Conservation (phyloP, 1,140 invertebrate genomes). For the Stegodyphus dumicola region DNA sequence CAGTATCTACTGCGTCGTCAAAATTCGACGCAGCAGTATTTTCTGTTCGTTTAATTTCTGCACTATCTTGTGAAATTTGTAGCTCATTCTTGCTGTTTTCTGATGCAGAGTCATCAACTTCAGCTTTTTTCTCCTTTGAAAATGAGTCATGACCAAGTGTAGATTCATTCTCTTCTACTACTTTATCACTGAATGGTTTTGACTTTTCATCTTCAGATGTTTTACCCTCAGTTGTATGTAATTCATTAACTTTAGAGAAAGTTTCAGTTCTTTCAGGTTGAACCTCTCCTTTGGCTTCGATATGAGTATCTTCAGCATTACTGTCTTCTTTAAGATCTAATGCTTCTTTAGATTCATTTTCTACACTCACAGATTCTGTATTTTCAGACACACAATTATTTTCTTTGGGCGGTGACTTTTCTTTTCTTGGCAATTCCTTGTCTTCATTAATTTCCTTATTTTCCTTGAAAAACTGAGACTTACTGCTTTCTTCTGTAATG, state of each 20-base stretch:
- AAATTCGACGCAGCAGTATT: background rate
- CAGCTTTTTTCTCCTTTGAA: background rate
- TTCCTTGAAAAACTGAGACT: background rate
- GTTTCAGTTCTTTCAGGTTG: conserved; percentile 20
- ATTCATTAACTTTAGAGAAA: background rate
- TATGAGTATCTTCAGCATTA: conserved; percentile 42
- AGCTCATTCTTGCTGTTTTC: background rate
- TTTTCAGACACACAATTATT: background rate
- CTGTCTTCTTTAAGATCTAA: conserved; percentile 54
- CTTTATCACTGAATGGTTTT: background rate
- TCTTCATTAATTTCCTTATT: conserved; percentile 20
- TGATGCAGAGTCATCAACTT: background rate
- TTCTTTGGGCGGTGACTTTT: conserved; percentile 8
- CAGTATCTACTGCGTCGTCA: background rate
- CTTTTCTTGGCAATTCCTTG: background rate
- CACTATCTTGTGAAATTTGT: background rate
- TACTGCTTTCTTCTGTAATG: conserved; percentile 6
- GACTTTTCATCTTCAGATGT: background rate
- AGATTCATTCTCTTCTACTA: conserved; percentile 8
- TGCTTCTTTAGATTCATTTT: conserved; percentile 48
- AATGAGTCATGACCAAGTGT: conserved; percentile 7
- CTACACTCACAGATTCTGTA: background rate
- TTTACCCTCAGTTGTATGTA: background rate
- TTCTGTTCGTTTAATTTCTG: background rate
- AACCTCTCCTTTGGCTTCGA: conserved; percentile 23